Conservation (phyloP, 2,797 vertebrate species). For the Rhodeus uyekii region DNA sequence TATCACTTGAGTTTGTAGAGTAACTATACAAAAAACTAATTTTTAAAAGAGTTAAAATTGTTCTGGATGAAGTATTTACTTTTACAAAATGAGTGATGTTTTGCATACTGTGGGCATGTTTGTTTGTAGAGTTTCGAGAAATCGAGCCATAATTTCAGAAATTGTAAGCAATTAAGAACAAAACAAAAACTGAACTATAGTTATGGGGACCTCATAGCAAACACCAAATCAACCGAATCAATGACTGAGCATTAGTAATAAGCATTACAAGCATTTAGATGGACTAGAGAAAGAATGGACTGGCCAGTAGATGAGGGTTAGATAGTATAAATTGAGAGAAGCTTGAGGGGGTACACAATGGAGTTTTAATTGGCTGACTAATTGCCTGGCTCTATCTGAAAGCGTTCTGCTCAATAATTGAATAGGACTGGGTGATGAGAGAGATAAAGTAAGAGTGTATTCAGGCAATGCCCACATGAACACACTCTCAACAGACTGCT, state of each 20-base stretch:
- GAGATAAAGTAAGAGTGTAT: constrained; percentile 40
- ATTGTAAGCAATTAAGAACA: too few species aligned
- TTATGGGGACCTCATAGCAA: too few species aligned
- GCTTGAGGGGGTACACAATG: constrained; percentile 28
- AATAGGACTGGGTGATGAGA: constrained; percentile 44
- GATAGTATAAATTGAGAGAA: constrained; percentile 37
- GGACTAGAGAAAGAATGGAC: constrained; percentile 29
- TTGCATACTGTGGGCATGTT: too few species aligned
- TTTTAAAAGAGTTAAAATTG: too few species aligned
- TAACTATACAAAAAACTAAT: too few species aligned
- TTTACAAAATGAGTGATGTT: too few species aligned
- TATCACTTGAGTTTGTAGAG: too few species aligned
- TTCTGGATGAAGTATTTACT: too few species aligned
- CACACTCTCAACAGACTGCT: constrained; percentile 15
- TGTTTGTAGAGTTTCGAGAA: too few species aligned
- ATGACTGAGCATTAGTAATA: background rate
- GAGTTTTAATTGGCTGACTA: constrained; percentile 58
- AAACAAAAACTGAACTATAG: too few species aligned
- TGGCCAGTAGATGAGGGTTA: constrained; percentile 29
- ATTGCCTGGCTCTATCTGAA: constrained; percentile 47
- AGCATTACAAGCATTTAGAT: background rate
- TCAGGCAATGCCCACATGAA: constrained; percentile 29
- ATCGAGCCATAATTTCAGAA: too few species aligned
- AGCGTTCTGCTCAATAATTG: constrained; percentile 50
- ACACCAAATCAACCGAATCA: background rate